Conservation (phyloP, 30 jellyfish, hydroid and myxozoan genomes). For the Aurelia sp. region DNA sequence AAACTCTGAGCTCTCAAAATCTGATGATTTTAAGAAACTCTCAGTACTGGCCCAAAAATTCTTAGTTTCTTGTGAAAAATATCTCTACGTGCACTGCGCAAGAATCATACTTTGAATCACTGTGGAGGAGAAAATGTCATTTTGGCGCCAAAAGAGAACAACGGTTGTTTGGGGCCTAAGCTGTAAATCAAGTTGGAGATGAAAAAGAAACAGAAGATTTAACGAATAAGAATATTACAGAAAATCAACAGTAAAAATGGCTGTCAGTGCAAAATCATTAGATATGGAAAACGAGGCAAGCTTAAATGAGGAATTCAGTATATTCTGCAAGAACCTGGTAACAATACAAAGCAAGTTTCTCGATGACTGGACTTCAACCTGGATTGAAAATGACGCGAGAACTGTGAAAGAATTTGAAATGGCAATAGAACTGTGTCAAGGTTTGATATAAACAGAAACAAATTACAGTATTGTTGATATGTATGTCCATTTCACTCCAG, state of each 20-base stretch:
- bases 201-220: too few relatives aligned
- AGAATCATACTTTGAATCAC: too few relatives aligned
- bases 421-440: slow-evolving; percentile 9
- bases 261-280: neutral
- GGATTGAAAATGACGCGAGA: slow-evolving; percentile 15
- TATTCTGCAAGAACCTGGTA: slow-evolving; percentile 34
- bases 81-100: too few relatives aligned
- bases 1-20: too few relatives aligned
- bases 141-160: neutral
- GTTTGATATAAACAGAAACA: neutral
- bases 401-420: slow-evolving; percentile 9
- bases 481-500: too few relatives aligned
- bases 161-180: neutral
- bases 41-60: too few relatives aligned
- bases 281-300: neutral
- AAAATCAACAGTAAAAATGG: neutral
- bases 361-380: slow-evolving; percentile 27
- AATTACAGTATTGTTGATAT: too few relatives aligned
- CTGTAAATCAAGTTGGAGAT: too few relatives aligned
- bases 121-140: too few relatives aligned
- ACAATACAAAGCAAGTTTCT: slow-evolving; percentile 21
- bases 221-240: neutral
- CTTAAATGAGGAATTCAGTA: slow-evolving; percentile 19
- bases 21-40: too few relatives aligned
- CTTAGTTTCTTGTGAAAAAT: too few relatives aligned